A percentile compares a stretch with the other conserved stretches of the same genome.
Conservation (phyloP, 1,140 invertebrate genomes). For the Scaptodrosophila lebanonensis region DNA sequence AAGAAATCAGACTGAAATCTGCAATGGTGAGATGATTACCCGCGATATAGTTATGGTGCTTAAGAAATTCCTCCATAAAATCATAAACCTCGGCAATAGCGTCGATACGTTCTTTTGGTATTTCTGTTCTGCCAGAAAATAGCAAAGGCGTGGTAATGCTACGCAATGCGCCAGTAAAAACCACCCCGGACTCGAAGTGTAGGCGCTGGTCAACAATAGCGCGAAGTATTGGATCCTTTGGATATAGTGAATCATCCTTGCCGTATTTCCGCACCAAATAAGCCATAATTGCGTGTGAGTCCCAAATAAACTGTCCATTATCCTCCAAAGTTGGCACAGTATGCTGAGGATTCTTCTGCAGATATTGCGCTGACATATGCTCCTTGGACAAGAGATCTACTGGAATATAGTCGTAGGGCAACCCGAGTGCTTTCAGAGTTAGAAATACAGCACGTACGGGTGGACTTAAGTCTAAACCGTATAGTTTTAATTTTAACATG, state of each 20-base stretch:
- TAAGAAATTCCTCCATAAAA: constrained; percentile 77
- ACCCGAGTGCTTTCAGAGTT: constrained; percentile 73
- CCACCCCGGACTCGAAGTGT: constrained; percentile 80
- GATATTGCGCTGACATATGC: constrained; percentile 81
- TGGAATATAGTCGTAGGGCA: constrained; percentile 72
- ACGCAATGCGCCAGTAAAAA: constrained; percentile 79
- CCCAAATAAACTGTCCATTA: constrained; percentile 40
- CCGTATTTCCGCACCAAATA: constrained; percentile 60
- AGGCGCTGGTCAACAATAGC: constrained; percentile 80
- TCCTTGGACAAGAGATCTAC: constrained; percentile 81
- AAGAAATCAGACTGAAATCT: constrained; percentile 77
- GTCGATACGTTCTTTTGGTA: constrained; percentile 29
- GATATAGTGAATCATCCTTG: constrained; percentile 79
- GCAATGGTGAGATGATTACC: constrained; percentile 80
- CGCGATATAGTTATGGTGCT: constrained; percentile 75
- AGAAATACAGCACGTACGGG: constrained; percentile 77
- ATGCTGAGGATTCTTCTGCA: constrained; percentile 71
- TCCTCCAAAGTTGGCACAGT: constrained; percentile 65
- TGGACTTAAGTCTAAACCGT: constrained; percentile 65
- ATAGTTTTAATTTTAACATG: constrained; percentile 2
- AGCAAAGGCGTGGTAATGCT: constrained; percentile 76
- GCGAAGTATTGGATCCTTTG: constrained; percentile 78
- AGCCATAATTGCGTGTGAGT: constrained; percentile 76
- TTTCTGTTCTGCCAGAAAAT: constrained; percentile 56
- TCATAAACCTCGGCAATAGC: constrained; percentile 77